Evolutionary conservation across 2,888 invertebrate genomes (phyloP), one percentile per base, ranked within the genome.

Genomic region (Drosophila infuscata): DNA sequence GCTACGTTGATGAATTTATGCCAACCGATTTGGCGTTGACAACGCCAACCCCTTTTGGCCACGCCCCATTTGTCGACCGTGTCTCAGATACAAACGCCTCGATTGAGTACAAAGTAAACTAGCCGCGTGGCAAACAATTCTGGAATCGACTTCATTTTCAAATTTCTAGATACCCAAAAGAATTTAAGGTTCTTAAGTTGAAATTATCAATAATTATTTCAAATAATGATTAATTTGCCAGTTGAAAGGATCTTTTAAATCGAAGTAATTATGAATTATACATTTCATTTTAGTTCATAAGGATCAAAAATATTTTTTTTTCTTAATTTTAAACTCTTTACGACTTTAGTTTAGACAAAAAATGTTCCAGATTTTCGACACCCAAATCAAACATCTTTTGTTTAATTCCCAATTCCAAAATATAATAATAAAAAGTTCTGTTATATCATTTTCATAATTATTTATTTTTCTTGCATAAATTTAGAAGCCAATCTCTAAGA

Each of bases 1-100:
- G 69, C 73, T 81, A 80, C 80, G 74, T 62, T 89, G 89, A 85
- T 84, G 88, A 89, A 85, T 89, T 89, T 89, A 84, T 85, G 89
- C 88, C 85, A 87, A 74, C 59, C 62, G 41, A 72, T 80, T 78
- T 78, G 85, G 82, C 56, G 66, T 74, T 74, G 78, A 74, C 81
- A 81, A 65, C 63, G 58, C 56, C 68, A 49, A 58, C 64, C 53
- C 43, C 32, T 32, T 8, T 25, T 8, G 15, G 33, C 62, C 70
- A 69, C 60, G 65, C 73, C 73, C 82, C 84, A 79, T 67, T 72
- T 67, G 65, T 52, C 48, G 36, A 36, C 77, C 70, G 71, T 74
- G 80, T 64, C 57, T 79, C 43, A 63, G 80, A 79, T 78, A 66
- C 80, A 79, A 71, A 61, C 76, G 58, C 30, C 58, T 15, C 59